Percentiles rank a stretch among this genome's conserved stretches.
phyloP scores from a whole-genome alignment of 2,888 invertebrate species.

The Ectemnius lituratus region DNA sequence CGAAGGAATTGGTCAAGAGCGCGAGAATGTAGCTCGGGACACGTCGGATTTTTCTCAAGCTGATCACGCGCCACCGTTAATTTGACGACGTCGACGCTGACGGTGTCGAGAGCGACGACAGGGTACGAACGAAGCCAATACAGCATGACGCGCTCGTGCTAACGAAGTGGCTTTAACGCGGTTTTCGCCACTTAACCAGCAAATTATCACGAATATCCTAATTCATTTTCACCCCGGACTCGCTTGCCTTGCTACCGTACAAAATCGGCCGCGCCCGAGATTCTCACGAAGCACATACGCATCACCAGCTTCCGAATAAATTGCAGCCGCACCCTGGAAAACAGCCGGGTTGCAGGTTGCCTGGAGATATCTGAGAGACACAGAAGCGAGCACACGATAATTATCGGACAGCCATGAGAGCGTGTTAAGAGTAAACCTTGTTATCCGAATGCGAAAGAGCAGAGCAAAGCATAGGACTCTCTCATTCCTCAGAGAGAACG shows the following conservation, averaged over 20 bases:
- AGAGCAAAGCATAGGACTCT: constrained; percentile 41
- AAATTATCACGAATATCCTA: constrained; percentile 23
- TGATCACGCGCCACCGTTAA: not conserved
- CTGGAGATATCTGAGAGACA: constrained; percentile 9
- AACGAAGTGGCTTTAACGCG: constrained; percentile 6
- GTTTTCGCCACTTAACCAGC: constrained; percentile 3
- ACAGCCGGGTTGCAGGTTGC: not conserved
- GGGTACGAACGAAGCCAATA: too few relatives aligned
- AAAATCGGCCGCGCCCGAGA: constrained; percentile 8
- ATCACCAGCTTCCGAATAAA: constrained; percentile 4
- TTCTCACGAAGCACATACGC: constrained; percentile 8
- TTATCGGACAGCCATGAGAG: constrained; percentile 64
- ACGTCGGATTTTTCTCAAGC: not conserved
- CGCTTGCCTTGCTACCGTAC: not conserved
- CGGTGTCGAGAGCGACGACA: not conserved
- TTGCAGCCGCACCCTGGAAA: not conserved
- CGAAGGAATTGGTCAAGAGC: not conserved
- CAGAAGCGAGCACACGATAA: constrained; percentile 55
- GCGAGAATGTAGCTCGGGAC: not conserved
- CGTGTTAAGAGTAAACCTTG: constrained; percentile 57
- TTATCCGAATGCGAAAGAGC: constrained; percentile 53
- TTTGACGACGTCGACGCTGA: constrained; percentile 9
- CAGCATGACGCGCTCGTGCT: not conserved
- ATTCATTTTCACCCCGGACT: constrained; percentile 12
- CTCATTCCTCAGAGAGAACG: constrained; percentile 21